Base-by-base conservation (phyloP, 64 coral and sea anemone genomes). In the Montipora efflorescens region DNA sequence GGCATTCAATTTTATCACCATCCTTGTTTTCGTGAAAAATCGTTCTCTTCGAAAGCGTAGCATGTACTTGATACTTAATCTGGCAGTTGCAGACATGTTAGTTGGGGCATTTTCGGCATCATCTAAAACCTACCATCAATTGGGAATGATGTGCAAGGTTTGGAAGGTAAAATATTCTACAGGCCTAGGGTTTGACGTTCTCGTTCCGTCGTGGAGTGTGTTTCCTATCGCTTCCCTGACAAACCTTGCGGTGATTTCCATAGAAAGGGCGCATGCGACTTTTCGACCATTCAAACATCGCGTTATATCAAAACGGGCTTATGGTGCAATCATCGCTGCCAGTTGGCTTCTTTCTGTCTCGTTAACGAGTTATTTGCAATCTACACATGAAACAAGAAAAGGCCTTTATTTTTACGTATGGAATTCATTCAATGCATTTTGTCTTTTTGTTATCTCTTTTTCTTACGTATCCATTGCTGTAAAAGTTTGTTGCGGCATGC, bases 51-150 rank as follows among this genome's bases (percentile, higher is more conserved):
- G 78, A 11, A 80, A 80, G 3, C 78, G 50, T 11, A 57, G 18
- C 48, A 21, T 4, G 49, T 28, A 58, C 49, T 21, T 80, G 50
- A 8, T 80, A 3, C 51, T 80, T 23, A 80, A 58, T 57, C 21
- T 80, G 6, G 78, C 78, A 3, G 78, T 80, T n/a, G 50, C 50
- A 9, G 78, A 80, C 25, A 80, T 80, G 78, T 57, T 80, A 10
- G n/a, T 20, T 22, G 78, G 78, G 11, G 78, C 48, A 57, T 23
- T 57, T 59, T 15, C 49, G 8, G 19, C 19, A 22, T 23, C 9
- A 20, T 19, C 0, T 22, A 5, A 11, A 0, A 12, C 8, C n/a
- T 80, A 36, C 36, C 5, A 22, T 0, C 0, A 4, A 20, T 8
- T n/a, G 78, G 78, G 9, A 19, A 2, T 11, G 8, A 11, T 6